Conservation (phyloP, 2,113 vertebrate genomes). For the Elephantulus edwardii region DNA sequence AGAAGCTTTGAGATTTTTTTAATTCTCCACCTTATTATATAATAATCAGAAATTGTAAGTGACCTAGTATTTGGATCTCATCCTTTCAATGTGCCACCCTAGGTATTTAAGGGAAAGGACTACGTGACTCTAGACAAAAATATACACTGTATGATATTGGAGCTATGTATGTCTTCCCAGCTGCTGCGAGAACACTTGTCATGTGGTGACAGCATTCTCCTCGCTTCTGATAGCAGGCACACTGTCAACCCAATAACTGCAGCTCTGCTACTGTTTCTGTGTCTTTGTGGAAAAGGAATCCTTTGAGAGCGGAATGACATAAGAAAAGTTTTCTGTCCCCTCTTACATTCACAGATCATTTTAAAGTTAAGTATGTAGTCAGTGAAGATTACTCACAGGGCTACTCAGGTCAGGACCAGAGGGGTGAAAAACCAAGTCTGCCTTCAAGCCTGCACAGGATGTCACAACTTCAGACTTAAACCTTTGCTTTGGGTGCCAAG, state of each 20-base stretch:
- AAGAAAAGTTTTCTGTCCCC: neutral
- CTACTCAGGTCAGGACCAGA: neutral
- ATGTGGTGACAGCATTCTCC: constrained; percentile 34
- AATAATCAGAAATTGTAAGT: neutral
- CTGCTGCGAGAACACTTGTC: constrained; percentile 43
- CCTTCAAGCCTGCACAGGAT: neutral
- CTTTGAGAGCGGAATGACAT: neutral
- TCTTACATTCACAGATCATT: neutral
- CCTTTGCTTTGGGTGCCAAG: neutral
- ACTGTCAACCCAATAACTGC: neutral
- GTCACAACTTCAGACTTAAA: neutral
- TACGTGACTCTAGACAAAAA: constrained; percentile 61
- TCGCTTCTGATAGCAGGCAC: neutral
- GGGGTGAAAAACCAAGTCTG: neutral
- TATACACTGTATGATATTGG: constrained; percentile 32
- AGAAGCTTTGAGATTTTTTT: too few relatives aligned
- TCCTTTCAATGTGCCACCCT: constrained; percentile 40
- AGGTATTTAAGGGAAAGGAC: constrained; percentile 58
- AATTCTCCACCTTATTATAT: neutral
- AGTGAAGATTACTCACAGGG: neutral
- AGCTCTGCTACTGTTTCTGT: neutral
- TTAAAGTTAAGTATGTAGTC: neutral
- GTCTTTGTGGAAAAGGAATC: neutral
- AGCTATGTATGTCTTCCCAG: constrained; percentile 11
- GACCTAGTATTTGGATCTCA: neutral